Evolutionary conservation across 2,797 vertebrate species (phyloP).

Genomic region (Meriones psammophilus): DNA sequence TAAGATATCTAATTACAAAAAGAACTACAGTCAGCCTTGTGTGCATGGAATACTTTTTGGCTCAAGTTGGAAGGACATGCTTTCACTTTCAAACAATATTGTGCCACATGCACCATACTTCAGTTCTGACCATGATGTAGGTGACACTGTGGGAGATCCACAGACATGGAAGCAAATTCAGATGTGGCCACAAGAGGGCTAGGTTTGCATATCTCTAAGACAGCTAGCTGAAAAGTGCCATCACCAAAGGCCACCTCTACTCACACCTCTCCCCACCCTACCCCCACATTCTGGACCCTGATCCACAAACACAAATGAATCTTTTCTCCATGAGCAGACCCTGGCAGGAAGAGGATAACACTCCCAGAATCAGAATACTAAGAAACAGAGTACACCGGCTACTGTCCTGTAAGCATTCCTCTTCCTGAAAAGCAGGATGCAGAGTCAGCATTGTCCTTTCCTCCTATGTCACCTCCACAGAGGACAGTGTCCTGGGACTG

Average conservation of each 20-base stretch:
- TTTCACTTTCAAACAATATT: neutral
- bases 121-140: neutral
- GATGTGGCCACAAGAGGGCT: constrained; percentile 40
- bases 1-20: neutral
- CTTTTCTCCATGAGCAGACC: neutral
- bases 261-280: neutral
- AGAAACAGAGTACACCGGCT: neutral
- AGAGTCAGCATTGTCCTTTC: neutral
- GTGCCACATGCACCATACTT: neutral
- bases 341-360: neutral
- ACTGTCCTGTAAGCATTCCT: neutral
- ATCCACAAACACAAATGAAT: neutral
- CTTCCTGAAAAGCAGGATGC: neutral
- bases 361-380: constrained; percentile 46
- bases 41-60: neutral
- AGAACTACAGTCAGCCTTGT: neutral
- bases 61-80: neutral
- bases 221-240: neutral
- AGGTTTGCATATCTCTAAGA: neutral
- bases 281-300: neutral
- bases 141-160: neutral
- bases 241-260: neutral
- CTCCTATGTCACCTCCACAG: neutral
- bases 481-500: neutral
- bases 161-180: neutral